Percentiles rank a stretch among this genome's conserved stretches.
phyloP scores from a whole-genome alignment of 2,797 vertebrate genomes.

The Pantherophis alleghaniensis region DNA sequence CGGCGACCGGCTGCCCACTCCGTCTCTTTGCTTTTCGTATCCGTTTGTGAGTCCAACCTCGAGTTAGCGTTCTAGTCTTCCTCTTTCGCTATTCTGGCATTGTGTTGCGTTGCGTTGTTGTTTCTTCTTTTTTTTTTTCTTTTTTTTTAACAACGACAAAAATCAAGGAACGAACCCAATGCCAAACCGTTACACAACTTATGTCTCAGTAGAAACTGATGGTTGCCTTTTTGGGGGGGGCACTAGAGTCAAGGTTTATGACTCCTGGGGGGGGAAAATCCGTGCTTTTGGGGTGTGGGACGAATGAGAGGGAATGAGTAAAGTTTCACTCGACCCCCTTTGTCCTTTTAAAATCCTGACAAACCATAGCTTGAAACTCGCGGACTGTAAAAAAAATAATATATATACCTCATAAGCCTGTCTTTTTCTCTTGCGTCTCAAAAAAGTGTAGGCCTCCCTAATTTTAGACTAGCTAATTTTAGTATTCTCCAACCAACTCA shows the following conservation, averaged over 20 bases:
- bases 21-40: constrained; percentile 80
- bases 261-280: constrained; percentile 46
- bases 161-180: constrained; percentile 60
- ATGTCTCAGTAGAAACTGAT: constrained; percentile 17
- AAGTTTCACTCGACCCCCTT: constrained; percentile 26
- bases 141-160: constrained; percentile 28
- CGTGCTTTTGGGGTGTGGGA: constrained; percentile 32
- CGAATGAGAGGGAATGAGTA: not conserved
- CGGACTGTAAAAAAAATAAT: constrained; percentile 62
- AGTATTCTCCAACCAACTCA: not conserved
- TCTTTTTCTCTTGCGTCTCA: constrained; percentile 35
- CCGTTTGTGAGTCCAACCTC: constrained; percentile 77
- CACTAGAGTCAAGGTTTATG: constrained; percentile 8
- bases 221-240: constrained; percentile 41
- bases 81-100: constrained; percentile 71
- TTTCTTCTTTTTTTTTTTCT: not conserved
- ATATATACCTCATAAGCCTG: constrained; percentile 67
- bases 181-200: constrained; percentile 58
- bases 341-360: constrained; percentile 57
- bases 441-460: constrained; percentile 35
- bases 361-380: constrained; percentile 70
- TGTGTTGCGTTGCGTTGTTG: constrained; percentile 46
- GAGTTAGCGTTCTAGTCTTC: constrained; percentile 59
- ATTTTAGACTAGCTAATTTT: not conserved
- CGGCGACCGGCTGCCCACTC: constrained; percentile 72